Conservation (phyloP, 2,888 invertebrate genomes). For the Phengaris arion region DNA sequence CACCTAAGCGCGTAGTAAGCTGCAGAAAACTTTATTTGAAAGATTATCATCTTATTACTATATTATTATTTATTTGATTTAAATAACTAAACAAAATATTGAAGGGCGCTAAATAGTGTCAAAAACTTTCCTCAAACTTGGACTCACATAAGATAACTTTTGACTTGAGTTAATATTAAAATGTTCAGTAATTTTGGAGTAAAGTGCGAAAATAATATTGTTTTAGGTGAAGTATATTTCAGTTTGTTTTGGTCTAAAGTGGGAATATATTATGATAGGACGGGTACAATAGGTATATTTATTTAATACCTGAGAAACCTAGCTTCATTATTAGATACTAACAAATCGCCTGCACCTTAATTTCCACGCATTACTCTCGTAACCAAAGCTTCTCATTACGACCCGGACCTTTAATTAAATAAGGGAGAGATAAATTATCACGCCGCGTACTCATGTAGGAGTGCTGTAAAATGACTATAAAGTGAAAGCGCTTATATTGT, state of each 20-base stretch:
- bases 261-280: not conserved
- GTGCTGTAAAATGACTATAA: constrained; percentile 35
- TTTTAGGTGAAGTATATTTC: not conserved
- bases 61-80: too few relatives aligned
- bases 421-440: constrained; percentile 58
- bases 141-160: too few relatives aligned
- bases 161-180: too few relatives aligned
- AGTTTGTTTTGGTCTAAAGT: not conserved
- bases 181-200: not conserved
- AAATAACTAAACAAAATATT: too few relatives aligned
- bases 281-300: not conserved
- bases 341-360: constrained; percentile 42
- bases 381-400: constrained; percentile 50
- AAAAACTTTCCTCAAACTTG: too few relatives aligned
- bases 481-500: constrained; percentile 36
- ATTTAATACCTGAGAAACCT: constrained; percentile 14
- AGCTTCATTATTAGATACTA: constrained; percentile 25
- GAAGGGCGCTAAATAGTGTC: too few relatives aligned
- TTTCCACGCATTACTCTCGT: constrained; percentile 41
- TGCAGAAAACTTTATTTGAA: too few relatives aligned
- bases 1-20: too few relatives aligned
- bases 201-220: not conserved
- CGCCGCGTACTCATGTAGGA: constrained; percentile 36
- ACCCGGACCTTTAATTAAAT: constrained; percentile 65
- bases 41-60: too few relatives aligned